These are phyloP conservation scores for Steatocranus sp. DNA, from an alignment of 2,797 vertebrate genomes.

Conservation along the genomic window DNA sequence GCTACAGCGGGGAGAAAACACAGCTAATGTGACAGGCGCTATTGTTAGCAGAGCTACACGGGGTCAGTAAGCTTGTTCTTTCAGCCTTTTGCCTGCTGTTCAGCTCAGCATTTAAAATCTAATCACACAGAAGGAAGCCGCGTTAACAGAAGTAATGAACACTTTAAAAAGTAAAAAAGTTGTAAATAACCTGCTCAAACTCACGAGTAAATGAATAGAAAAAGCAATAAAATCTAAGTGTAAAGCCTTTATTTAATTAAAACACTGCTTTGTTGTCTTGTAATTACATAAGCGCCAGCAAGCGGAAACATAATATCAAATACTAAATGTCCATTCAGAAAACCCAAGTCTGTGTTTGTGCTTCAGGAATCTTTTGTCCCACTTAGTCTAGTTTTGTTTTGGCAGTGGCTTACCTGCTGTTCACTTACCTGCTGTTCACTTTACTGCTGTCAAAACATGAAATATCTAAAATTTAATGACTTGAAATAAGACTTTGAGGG, in stretches of 20 bases:
- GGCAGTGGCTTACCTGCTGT: not conserved
- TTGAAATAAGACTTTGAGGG: not conserved
- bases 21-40: conserved; percentile 27
- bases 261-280: not conserved
- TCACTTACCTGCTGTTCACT: not conserved
- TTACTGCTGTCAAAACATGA: not conserved
- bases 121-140: not conserved
- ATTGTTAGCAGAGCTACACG: not conserved
- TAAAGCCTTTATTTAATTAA: not conserved
- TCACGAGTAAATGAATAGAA: rapidly evolving
- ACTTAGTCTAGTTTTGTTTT: not conserved
- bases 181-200: not conserved
- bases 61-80: not conserved
- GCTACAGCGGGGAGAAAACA: not conserved
- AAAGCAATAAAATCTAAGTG: not conserved
- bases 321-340: not conserved
- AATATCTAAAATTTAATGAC: not conserved
- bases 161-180: not conserved
- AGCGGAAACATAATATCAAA: not conserved
- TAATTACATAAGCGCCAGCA: rapidly evolving
- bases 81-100: not conserved
- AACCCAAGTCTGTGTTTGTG: rapidly evolving
- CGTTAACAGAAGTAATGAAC: not conserved
- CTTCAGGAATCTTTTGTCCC: not conserved
- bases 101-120: not conserved